Evolutionary conservation across 2,888 invertebrate species (phyloP).

Genomic region (Caenorhabditis becei): DNA sequence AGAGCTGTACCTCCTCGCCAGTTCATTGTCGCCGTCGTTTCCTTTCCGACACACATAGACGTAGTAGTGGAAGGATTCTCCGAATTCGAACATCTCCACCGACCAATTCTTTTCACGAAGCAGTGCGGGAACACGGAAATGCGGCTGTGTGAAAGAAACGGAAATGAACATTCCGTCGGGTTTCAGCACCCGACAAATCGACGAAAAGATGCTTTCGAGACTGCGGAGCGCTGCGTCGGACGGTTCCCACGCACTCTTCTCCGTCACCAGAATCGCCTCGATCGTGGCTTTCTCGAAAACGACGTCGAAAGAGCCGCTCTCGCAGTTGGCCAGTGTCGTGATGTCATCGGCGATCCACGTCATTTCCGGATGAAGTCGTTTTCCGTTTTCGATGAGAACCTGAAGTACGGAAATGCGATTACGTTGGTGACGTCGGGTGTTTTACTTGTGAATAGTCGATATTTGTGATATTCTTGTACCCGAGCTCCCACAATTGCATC

Average conservation of each 20-base stretch:
- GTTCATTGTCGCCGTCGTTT: constrained; percentile 1
- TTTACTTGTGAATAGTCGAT: constrained; percentile 83
- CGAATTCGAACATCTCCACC: constrained; percentile 71
- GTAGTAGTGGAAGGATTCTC: constrained; percentile 74
- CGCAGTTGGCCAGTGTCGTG: constrained; percentile 78
- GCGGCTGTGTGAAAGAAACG: constrained; percentile 83
- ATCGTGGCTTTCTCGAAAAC: constrained; percentile 84
- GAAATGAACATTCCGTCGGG: constrained; percentile 74
- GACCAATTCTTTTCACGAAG: constrained; percentile 69
- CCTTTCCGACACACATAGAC: constrained; percentile 72
- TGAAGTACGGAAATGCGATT: not conserved
- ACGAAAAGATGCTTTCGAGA: constrained; percentile 75
- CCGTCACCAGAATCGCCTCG: constrained; percentile 83
- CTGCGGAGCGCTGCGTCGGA: constrained; percentile 67
- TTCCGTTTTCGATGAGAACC: constrained; percentile 55
- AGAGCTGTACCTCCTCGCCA: constrained; percentile 25
- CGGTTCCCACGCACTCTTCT: constrained; percentile 76
- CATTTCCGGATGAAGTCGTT: constrained; percentile 80
- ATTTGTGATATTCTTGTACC: constrained; percentile 82
- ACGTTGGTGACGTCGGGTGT: not conserved
- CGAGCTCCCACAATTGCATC: constrained; percentile 82
- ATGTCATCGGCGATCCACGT: constrained; percentile 83
- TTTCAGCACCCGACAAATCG: constrained; percentile 81
- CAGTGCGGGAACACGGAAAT: constrained; percentile 82
- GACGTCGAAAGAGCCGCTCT: constrained; percentile 82